phyloP scores from a whole-genome alignment of 2,113 vertebrate genomes.

The Dicaeum eximium region DNA sequence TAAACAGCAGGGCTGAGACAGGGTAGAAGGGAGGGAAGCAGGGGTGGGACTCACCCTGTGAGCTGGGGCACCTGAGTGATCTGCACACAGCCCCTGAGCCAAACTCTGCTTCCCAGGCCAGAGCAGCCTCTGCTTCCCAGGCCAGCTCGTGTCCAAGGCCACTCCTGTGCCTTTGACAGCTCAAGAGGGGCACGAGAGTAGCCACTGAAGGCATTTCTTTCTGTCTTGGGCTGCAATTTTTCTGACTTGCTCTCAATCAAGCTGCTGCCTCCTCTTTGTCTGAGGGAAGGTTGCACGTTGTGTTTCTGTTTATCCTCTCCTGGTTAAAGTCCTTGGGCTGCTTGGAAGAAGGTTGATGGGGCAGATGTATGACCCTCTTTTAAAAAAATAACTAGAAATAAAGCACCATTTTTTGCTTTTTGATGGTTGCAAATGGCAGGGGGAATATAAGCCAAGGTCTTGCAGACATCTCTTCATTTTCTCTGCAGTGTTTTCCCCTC shows the following conservation, averaged over 20 bases:
- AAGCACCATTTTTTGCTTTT: neutral
- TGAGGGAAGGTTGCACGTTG: neutral
- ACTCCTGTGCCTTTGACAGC: neutral
- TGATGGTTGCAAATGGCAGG: neutral
- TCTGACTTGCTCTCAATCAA: neutral
- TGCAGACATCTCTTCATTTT: neutral
- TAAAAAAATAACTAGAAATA: neutral
- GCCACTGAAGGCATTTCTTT: neutral
- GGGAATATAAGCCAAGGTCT: neutral
- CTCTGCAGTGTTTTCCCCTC: neutral
- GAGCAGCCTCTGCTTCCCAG: neutral
- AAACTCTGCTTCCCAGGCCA: neutral
- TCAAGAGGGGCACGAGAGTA: neutral
- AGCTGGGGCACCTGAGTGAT: neutral
- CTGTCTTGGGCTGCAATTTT: neutral
- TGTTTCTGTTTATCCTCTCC: neutral
- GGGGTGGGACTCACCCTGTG: neutral
- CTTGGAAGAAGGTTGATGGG: neutral
- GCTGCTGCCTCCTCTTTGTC: neutral
- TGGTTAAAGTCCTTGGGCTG: neutral
- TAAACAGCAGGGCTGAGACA: neutral
- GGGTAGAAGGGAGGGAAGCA: neutral
- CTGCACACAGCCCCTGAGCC: neutral
- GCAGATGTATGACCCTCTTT: neutral
- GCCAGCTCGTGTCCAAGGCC: rapidly evolving